Evolutionary conservation across 2,797 vertebrate species (phyloP).

Genomic region (Bucorvus abyssinicus): DNA sequence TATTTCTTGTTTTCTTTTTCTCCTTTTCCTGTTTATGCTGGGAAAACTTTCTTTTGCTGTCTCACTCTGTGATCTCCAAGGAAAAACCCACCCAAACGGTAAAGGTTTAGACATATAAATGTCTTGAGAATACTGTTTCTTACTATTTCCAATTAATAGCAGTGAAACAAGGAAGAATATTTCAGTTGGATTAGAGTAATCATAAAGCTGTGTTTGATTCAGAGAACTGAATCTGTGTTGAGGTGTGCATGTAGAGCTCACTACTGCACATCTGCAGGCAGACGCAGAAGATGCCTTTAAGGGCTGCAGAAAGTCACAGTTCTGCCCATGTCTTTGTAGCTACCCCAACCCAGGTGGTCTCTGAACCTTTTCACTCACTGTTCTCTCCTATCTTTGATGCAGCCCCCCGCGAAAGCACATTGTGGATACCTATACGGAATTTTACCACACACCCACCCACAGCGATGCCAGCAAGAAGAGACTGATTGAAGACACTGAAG

Average conservation of each 20-base stretch:
- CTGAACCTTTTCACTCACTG: background rate
- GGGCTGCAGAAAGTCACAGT: accelerated
- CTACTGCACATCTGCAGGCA: background rate
- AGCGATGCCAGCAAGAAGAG: conserved; percentile 94
- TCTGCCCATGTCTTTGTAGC: accelerated
- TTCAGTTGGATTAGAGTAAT: background rate
- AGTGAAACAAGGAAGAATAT: background rate
- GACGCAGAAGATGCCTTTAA: background rate
- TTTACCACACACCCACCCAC: conserved; percentile 79
- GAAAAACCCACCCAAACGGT: conserved; percentile 88
- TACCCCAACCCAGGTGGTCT: accelerated
- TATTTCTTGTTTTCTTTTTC: conserved; percentile 43
- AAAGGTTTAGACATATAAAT: conserved; percentile 55
- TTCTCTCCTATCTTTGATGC: background rate
- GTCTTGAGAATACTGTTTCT: background rate
- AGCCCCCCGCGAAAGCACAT: conserved; percentile 83
- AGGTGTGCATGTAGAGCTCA: background rate
- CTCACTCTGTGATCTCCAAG: conserved; percentile 72
- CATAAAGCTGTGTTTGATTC: background rate
- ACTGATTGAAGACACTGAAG: conserved; percentile 94
- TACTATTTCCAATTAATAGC: background rate
- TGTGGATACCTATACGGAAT: conserved; percentile 85
- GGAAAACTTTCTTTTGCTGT: conserved; percentile 68
- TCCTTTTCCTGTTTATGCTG: conserved; percentile 57
- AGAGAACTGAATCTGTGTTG: background rate